Percentiles rank a stretch among this genome's conserved stretches.
Conservation (phyloP, 2,888 invertebrate species). For the Andricus quercusramuli region DNA sequence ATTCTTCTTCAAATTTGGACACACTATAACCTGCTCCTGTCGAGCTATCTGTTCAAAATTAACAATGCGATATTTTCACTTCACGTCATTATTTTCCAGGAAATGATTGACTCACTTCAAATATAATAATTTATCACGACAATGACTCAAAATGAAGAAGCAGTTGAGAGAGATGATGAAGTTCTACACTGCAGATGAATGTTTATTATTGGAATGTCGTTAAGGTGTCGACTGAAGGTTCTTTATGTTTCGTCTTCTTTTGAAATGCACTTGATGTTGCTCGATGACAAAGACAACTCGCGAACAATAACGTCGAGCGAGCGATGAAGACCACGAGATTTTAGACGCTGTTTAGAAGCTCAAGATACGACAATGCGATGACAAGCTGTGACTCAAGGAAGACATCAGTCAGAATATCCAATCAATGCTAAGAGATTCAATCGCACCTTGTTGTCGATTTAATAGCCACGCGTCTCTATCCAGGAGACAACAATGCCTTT, state of each 20-base stretch:
- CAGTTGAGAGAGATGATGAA: background rate
- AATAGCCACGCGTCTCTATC: background rate
- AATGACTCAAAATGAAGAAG: background rate
- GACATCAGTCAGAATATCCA: constrained; percentile 51
- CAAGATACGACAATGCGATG: constrained; percentile 40
- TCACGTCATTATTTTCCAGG: background rate
- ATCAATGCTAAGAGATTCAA: constrained; percentile 50
- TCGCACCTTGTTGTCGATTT: constrained; percentile 22
- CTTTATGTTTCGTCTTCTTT: constrained; percentile 17
- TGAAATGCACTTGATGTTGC: constrained; percentile 51
- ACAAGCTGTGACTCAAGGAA: constrained; percentile 12
- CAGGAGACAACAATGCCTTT: background rate
- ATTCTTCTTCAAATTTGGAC: background rate
- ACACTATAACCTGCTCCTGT: background rate
- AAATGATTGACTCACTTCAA: background rate
- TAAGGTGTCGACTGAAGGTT: background rate
- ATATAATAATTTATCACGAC: background rate
- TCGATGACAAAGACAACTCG: constrained; percentile 49
- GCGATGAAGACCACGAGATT: constrained; percentile 49
- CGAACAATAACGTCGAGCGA: constrained; percentile 34
- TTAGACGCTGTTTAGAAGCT: constrained; percentile 47
- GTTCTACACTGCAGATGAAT: constrained; percentile 10
- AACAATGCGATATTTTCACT: background rate
- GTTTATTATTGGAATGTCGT: constrained; percentile 27
- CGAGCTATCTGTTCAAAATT: background rate